Percentiles rank a stretch among this genome's conserved stretches.
Conservation (phyloP, 37 sponge, comb jelly and placozoan genomes). For the Haliclona indistincta region DNA sequence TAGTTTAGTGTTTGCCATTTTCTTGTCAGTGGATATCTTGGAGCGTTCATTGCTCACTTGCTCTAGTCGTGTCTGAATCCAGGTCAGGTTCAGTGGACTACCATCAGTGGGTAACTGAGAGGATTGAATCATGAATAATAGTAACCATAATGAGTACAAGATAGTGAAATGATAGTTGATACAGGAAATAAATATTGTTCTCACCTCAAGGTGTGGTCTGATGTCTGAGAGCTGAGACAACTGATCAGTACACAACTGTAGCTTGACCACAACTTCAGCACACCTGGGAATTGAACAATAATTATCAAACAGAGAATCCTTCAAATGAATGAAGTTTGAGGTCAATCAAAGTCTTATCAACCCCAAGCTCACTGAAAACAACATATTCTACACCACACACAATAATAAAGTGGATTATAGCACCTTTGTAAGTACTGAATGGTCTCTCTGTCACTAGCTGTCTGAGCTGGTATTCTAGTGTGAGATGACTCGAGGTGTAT, state of each 20-base stretch:
- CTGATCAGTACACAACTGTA: constrained; percentile 59
- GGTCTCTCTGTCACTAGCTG: constrained; percentile 62
- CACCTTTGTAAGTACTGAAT: constrained; percentile 51
- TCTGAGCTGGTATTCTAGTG: constrained; percentile 60
- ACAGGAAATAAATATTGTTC: too few relatives aligned
- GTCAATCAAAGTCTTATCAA: too few relatives aligned
- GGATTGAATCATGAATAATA: too few relatives aligned
- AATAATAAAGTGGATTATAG: too few relatives aligned
- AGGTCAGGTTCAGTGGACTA: constrained; percentile 63
- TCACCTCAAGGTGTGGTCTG: constrained; percentile 61
- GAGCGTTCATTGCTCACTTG: constrained; percentile 42
- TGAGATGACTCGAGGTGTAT: constrained; percentile 88
- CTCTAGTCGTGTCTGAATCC: constrained; percentile 69
- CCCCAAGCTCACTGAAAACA: too few relatives aligned
- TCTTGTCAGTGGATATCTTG: constrained; percentile 65
- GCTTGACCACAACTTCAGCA: constrained; percentile 64
- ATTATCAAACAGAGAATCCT: too few relatives aligned
- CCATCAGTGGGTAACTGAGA: constrained; percentile 71
- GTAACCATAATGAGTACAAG: too few relatives aligned
- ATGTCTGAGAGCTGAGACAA: constrained; percentile 81
- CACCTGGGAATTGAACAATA: too few relatives aligned
- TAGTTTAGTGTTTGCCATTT: constrained; percentile 4
- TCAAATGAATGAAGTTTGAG: too few relatives aligned
- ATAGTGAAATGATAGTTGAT: too few relatives aligned
- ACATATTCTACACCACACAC: too few relatives aligned